These are phyloP conservation scores for Callopanchax toddi DNA, from an alignment of 2,113 vertebrate species.

Conservation along the genomic window DNA sequence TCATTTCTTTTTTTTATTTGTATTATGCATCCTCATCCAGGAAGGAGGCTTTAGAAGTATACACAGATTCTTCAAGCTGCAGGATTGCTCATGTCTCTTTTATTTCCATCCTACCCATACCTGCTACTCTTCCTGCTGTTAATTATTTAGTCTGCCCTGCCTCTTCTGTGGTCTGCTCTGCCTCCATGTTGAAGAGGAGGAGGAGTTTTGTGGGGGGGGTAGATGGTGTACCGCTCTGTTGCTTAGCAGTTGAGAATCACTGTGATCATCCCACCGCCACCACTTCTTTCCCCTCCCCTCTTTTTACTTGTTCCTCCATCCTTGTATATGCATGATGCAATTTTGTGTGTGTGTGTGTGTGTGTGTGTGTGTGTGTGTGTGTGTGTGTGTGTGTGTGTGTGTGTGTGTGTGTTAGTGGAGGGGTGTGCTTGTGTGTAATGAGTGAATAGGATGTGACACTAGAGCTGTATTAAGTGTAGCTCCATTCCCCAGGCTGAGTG, in stretches of 20 bases:
- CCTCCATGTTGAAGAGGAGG: constrained; percentile 47
- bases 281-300: constrained; percentile 9
- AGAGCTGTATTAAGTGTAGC: constrained; percentile 87
- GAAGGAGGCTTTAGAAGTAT: constrained; percentile 26
- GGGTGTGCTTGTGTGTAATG: constrained; percentile 41
- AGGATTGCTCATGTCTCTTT: constrained; percentile 38
- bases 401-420: background rate
- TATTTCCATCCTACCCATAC: constrained; percentile 57
- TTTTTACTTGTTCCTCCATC: constrained; percentile 49
- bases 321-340: constrained; percentile 40
- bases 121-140: constrained; percentile 62
- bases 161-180: constrained; percentile 58
- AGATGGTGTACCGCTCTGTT: constrained; percentile 53
- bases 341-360: background rate
- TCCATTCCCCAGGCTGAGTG: constrained; percentile 79
- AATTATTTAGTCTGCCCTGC: constrained; percentile 76
- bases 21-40: constrained; percentile 7
- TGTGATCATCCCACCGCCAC: constrained; percentile 34
- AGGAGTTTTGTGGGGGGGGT: constrained; percentile 23
- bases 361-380: constrained; percentile 27
- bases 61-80: constrained; percentile 25
- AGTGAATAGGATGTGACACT: constrained; percentile 83
- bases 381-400: constrained; percentile 12
- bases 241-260: constrained; percentile 58
- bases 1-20: background rate